These are phyloP conservation scores for Periophthalmus magnuspinnatus DNA, from an alignment of 2,797 vertebrate genomes.

Conservation along the genomic window DNA sequence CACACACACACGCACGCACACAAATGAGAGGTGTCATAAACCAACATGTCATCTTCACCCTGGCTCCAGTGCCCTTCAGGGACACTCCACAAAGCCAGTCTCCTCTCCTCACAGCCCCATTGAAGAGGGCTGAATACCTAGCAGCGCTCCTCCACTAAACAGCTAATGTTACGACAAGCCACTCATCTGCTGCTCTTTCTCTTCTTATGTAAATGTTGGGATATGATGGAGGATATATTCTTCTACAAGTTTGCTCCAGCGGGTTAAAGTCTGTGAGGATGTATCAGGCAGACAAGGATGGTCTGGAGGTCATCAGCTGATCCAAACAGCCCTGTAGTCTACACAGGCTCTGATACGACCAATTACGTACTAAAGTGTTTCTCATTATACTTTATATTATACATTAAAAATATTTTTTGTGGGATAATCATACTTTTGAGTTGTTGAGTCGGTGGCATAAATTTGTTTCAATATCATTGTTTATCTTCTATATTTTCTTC, in stretches of 20 bases:
- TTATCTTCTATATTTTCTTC: no score
- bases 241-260: conserved; percentile 51
- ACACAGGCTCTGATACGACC: not conserved
- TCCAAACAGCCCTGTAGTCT: conserved; percentile 8
- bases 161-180: conserved; percentile 83
- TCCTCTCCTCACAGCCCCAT: conserved; percentile 37
- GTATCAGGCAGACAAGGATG: conserved; percentile 1
- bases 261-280: conserved; percentile 59
- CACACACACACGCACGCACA: conserved; percentile 24
- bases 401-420: no score
- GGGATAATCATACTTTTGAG: no score
- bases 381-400: no score
- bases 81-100: conserved; percentile 57
- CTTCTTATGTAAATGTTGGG: conserved; percentile 91
- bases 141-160: conserved; percentile 83
- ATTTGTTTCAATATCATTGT: no score
- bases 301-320: conserved; percentile 43
- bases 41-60: conserved; percentile 52
- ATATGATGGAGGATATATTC: conserved; percentile 81
- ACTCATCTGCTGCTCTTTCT: conserved; percentile 85
- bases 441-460: no score
- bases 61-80: conserved; percentile 48
- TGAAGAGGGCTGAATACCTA: conserved; percentile 71
- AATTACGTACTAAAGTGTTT: not conserved
- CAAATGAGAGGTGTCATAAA: conserved; percentile 25